phyloP scores from a whole-genome alignment of 2,113 vertebrate species.

The Hyla sarda region DNA sequence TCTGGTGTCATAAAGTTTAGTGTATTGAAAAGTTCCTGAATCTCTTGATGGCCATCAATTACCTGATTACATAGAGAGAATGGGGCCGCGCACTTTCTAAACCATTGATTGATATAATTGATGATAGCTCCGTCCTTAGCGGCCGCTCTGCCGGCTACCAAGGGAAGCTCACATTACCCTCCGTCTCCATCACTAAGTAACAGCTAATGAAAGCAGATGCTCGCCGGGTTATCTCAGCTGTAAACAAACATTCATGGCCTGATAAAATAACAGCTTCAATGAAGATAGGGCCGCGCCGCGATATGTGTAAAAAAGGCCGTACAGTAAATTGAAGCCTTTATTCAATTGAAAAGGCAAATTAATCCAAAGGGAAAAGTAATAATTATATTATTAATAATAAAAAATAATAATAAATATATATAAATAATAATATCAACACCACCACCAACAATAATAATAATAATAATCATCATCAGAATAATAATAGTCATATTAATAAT shows the following conservation, averaged over 20 bases:
- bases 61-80: constrained; percentile 59
- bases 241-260: constrained; percentile 60
- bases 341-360: neutral
- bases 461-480: too few species aligned
- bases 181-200: constrained; percentile 64
- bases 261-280: neutral
- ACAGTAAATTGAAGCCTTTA: neutral
- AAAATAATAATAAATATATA: too few species aligned
- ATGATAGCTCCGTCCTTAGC: constrained; percentile 59
- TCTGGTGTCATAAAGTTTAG: neutral
- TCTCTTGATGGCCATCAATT: constrained; percentile 61
- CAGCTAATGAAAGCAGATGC: constrained; percentile 66
- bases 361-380: neutral
- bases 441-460: too few species aligned
- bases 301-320: neutral
- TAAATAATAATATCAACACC: neutral
- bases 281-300: neutral
- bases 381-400: neutral
- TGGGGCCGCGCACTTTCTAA: constrained; percentile 59
- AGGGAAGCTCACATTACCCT: neutral
- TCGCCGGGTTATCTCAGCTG: constrained; percentile 51
- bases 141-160: neutral
- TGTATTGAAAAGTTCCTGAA: constrained; percentile 16
- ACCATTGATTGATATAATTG: constrained; percentile 12
- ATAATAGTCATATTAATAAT: too few species aligned